Evolutionary conservation across 2,888 invertebrate species (phyloP).

Genomic region (Platycheirus rosarum): DNA sequence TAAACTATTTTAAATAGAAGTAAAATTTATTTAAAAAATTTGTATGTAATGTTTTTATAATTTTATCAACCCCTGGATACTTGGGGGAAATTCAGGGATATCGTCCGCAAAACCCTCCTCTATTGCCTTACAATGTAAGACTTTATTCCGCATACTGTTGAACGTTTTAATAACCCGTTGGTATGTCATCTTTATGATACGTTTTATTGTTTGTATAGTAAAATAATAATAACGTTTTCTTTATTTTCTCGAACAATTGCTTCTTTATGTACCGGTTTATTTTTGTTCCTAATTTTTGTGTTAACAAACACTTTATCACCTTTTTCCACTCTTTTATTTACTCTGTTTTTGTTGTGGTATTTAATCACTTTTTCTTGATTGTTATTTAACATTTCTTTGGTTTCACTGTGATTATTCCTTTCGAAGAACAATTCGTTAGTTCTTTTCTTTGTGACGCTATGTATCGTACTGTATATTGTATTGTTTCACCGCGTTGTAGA

Average conservation of each 20-base stretch:
- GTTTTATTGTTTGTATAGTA: slow-evolving; percentile 22
- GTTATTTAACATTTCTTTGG: background rate
- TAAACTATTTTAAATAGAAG: too few species aligned
- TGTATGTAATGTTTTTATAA: too few species aligned
- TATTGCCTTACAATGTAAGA: too few species aligned
- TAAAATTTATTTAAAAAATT: too few species aligned
- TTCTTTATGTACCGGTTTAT: slow-evolving; percentile 4
- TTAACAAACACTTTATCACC: slow-evolving; percentile 12
- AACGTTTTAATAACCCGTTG: slow-evolving; percentile 6
- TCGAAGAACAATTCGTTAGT: slow-evolving; percentile 19
- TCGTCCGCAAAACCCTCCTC: too few species aligned
- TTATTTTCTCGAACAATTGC: slow-evolving; percentile 6
- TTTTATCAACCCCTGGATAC: too few species aligned
- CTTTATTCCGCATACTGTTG: too few species aligned
- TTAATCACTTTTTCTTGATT: slow-evolving; percentile 8
- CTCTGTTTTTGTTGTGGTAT: slow-evolving; percentile 13
- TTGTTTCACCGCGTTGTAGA: too few species aligned
- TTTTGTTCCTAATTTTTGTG: slow-evolving; percentile 17
- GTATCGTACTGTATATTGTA: too few species aligned
- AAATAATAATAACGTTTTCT: slow-evolving; percentile 14
- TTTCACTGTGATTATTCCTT: slow-evolving; percentile 12
- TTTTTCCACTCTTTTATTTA: slow-evolving; percentile 4
- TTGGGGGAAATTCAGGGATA: too few species aligned
- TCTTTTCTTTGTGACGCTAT: too few species aligned
- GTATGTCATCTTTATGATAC: slow-evolving; percentile 14